Evolutionary conservation across 2,888 invertebrate species (phyloP).

Genomic region (Melipona bicolor): DNA sequence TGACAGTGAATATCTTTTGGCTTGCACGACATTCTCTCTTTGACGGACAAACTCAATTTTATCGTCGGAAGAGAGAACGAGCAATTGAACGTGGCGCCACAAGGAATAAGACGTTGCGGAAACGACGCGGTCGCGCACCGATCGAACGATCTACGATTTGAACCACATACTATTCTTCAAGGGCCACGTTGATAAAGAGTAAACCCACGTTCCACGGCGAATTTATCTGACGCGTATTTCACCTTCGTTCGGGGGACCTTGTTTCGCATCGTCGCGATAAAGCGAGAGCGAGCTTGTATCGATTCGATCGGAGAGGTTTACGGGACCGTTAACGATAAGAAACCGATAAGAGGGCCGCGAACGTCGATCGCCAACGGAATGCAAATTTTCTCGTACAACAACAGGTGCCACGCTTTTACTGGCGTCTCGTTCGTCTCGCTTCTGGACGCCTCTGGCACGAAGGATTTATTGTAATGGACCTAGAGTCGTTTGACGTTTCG

Average conservation of each 20-base stretch:
- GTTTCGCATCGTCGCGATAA: slow-evolving; percentile 34
- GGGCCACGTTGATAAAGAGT: slow-evolving; percentile 41
- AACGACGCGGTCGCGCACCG: slow-evolving; percentile 32
- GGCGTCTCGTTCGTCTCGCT: neutral
- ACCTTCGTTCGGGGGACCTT: slow-evolving; percentile 18
- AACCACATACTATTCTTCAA: slow-evolving; percentile 40
- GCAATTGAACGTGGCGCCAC: slow-evolving; percentile 9
- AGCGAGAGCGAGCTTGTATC: slow-evolving; percentile 28
- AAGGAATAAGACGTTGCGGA: slow-evolving; percentile 40
- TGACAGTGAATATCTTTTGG: neutral
- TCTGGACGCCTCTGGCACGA: neutral
- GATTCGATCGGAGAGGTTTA: slow-evolving; percentile 43
- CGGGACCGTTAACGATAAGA: slow-evolving; percentile 50
- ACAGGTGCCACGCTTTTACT: slow-evolving; percentile 35
- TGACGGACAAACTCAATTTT: slow-evolving; percentile 11
- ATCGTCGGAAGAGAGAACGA: slow-evolving; percentile 10
- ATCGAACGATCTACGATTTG: slow-evolving; percentile 42
- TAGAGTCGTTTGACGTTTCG: slow-evolving; percentile 15
- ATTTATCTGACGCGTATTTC: slow-evolving; percentile 52
- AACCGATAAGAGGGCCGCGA: neutral
- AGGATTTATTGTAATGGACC: slow-evolving; percentile 17
- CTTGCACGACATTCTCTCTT: neutral
- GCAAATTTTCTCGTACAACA: slow-evolving; percentile 52
- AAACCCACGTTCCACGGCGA: slow-evolving; percentile 30
- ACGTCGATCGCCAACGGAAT: slow-evolving; percentile 34